phyloP scores from a whole-genome alignment of 2,113 vertebrate species.

The Siphamia tubifer region DNA sequence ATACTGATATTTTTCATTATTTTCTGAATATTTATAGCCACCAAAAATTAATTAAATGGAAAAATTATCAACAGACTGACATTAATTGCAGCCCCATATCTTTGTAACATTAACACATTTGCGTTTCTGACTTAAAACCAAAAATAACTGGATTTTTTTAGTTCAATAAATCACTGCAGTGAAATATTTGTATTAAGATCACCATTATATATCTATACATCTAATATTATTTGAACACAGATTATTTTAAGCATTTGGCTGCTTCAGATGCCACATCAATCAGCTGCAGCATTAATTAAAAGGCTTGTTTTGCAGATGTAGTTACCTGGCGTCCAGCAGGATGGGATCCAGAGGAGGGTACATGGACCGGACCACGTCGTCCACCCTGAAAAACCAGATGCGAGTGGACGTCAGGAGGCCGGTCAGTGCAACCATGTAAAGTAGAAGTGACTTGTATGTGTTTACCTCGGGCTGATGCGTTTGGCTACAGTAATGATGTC shows the following conservation, averaged over 20 bases:
- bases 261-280: neutral
- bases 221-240: neutral
- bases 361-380: conserved; percentile 95
- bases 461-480: conserved; percentile 94
- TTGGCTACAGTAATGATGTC: conserved; percentile 96
- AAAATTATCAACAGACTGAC: too few species aligned
- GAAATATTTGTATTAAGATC: neutral
- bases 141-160: too few species aligned
- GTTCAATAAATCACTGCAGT: too few species aligned
- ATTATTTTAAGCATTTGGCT: too few species aligned
- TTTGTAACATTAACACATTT: too few species aligned
- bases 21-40: too few species aligned
- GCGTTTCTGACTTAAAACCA: too few species aligned
- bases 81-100: too few species aligned
- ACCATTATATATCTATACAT: neutral
- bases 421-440: neutral
- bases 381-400: conserved; percentile 80
- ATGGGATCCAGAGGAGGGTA: conserved; percentile 95
- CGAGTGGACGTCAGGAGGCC: neutral
- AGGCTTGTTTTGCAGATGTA: neutral
- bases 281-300: too few species aligned
- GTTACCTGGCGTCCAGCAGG: conserved; percentile 92
- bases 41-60: too few species aligned
- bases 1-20: too few species aligned
- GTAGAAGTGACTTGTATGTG: too few species aligned